Percentiles rank a stretch among this genome's conserved stretches.
phyloP scores from a whole-genome alignment of 1,140 invertebrate species.

The Stegodyphus mimosarum region DNA sequence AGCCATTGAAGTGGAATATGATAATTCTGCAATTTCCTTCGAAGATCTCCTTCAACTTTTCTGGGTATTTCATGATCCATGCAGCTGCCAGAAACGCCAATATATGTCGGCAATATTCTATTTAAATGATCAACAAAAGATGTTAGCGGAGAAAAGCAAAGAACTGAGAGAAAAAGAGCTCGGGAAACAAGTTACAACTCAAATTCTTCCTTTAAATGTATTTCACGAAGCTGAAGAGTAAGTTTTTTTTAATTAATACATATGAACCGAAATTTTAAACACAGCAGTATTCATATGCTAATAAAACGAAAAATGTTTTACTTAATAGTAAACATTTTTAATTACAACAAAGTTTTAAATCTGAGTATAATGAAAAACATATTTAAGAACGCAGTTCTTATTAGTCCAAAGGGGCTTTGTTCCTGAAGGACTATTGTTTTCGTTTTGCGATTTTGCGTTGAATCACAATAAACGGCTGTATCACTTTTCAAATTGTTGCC shows the following conservation, averaged over 20 bases:
- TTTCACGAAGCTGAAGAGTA: conserved; percentile 94
- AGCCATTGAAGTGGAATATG: conserved; percentile 89
- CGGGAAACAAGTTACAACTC: conserved; percentile 76
- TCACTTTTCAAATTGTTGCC: too few species aligned
- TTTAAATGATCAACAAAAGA: conserved; percentile 86
- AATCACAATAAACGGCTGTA: too few species aligned
- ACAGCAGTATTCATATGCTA: too few species aligned
- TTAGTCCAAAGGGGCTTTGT: too few species aligned
- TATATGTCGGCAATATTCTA: conserved; percentile 95
- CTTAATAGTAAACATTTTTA: too few species aligned
- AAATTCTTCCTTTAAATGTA: conserved; percentile 77
- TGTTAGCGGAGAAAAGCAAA: conserved; percentile 79
- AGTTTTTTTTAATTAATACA: conserved; percentile 41
- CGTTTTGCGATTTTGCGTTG: too few species aligned
- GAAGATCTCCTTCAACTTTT: conserved; percentile 83
- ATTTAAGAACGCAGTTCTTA: too few species aligned
- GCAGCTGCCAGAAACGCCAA: conserved; percentile 79
- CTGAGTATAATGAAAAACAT: too few species aligned
- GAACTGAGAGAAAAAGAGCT: conserved; percentile 74
- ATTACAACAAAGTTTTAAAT: too few species aligned
- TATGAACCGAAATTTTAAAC: too few species aligned
- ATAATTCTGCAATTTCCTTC: conserved; percentile 81
- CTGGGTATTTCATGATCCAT: conserved; percentile 93
- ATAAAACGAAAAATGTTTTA: too few species aligned
- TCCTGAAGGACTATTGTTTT: too few species aligned